Conservation (phyloP, 2,888 invertebrate genomes). For the Chirona hameri region DNA sequence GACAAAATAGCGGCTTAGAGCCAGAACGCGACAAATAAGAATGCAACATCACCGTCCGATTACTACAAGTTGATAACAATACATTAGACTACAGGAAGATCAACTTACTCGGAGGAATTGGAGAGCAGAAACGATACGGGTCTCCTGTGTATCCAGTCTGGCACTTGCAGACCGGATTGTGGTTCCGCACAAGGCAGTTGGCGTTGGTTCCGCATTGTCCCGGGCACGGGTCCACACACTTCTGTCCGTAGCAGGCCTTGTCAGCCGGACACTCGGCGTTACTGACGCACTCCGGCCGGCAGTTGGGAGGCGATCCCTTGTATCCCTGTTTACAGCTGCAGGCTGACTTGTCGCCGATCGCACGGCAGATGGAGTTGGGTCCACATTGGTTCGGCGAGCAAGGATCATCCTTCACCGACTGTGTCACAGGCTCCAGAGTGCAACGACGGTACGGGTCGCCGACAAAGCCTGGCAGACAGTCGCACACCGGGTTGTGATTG, state of each 20-base stretch:
- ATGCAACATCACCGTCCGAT: neutral
- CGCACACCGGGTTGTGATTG: constrained; percentile 53
- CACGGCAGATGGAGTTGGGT: constrained; percentile 67
- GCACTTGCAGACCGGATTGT: constrained; percentile 40
- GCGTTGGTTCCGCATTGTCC: constrained; percentile 38
- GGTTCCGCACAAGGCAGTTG: constrained; percentile 39
- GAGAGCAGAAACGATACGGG: constrained; percentile 33
- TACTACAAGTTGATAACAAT: neutral
- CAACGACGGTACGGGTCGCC: constrained; percentile 2
- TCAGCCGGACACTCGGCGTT: constrained; percentile 69
- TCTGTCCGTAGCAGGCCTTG: constrained; percentile 40
- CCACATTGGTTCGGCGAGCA: constrained; percentile 67
- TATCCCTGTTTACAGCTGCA: constrained; percentile 67
- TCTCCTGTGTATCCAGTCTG: constrained; percentile 40
- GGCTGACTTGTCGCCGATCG: constrained; percentile 51
- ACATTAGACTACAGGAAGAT: neutral
- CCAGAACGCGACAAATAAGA: neutral
- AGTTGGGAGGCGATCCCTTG: constrained; percentile 64
- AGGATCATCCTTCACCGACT: constrained; percentile 47
- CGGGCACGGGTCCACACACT: too few relatives aligned
- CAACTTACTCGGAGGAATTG: constrained; percentile 31
- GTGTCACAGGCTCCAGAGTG: neutral
- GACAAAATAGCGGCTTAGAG: neutral
- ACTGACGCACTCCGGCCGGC: constrained; percentile 70
- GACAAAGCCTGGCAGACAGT: neutral